phyloP scores from a whole-genome alignment of 2,888 invertebrate species.

The Apamea epomidion region DNA sequence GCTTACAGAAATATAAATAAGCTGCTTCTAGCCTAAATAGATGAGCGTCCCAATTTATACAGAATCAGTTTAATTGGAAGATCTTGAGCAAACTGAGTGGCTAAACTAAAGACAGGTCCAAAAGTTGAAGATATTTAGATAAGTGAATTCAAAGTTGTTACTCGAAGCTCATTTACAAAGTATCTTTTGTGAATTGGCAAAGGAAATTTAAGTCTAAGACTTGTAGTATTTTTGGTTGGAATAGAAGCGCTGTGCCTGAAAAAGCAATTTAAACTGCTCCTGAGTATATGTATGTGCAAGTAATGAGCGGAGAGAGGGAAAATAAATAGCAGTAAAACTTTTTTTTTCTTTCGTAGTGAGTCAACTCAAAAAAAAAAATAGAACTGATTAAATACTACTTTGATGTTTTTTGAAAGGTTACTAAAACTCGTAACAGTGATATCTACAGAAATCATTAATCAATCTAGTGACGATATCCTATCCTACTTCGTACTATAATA shows the following conservation, averaged over 20 bases:
- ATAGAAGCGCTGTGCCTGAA: slow-evolving; percentile 86
- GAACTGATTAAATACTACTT: neutral
- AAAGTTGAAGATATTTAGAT: slow-evolving; percentile 48
- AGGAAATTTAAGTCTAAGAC: slow-evolving; percentile 82
- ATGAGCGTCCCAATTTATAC: slow-evolving; percentile 35
- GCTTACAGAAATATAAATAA: slow-evolving; percentile 51
- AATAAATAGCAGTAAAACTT: neutral
- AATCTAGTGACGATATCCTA: neutral
- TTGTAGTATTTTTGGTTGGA: slow-evolving; percentile 82
- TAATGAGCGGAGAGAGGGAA: slow-evolving; percentile 54
- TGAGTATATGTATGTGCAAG: slow-evolving; percentile 71
- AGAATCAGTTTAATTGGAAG: slow-evolving; percentile 52
- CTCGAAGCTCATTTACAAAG: slow-evolving; percentile 67
- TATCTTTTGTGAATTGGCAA: slow-evolving; percentile 64
- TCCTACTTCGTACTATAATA: too few species aligned
- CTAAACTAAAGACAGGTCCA: slow-evolving; percentile 31
- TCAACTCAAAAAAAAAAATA: neutral
- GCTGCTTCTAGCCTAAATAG: slow-evolving; percentile 26
- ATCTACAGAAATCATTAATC: neutral
- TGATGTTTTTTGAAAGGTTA: neutral
- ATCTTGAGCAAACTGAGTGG: slow-evolving; percentile 41
- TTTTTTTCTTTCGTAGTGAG: too few species aligned
- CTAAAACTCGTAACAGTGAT: neutral
- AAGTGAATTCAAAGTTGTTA: slow-evolving; percentile 47
- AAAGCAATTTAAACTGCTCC: slow-evolving; percentile 89